Percentiles rank a stretch among this genome's conserved stretches.
These are phyloP conservation scores for Gallinago solitaria DNA, from an alignment of 2,797 vertebrate genomes.

Conservation along the genomic window DNA sequence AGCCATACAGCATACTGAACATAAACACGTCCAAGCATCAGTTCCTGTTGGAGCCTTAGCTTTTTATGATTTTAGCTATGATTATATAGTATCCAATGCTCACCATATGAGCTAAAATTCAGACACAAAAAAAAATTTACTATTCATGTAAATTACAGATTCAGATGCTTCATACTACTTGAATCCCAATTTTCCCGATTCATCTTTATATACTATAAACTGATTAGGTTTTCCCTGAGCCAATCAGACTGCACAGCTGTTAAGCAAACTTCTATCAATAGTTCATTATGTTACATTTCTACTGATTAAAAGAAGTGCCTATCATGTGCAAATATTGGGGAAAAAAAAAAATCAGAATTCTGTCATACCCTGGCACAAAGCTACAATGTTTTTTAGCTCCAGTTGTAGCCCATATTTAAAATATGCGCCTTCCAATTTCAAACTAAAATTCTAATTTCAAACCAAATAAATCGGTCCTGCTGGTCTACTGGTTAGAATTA, in stretches of 20 bases:
- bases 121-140: not conserved
- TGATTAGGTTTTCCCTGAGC: not conserved
- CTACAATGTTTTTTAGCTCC: not conserved
- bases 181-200: not conserved
- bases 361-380: not conserved
- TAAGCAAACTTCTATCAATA: constrained; percentile 2
- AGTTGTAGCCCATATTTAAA: not conserved
- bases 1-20: not conserved
- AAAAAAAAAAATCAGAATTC: not conserved
- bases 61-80: not conserved
- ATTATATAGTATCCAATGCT: not conserved
- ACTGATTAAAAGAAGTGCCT: not conserved
- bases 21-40: not conserved
- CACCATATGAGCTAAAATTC: not conserved
- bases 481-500: not conserved
- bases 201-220: not conserved
- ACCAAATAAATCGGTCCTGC: not conserved
- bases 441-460: not conserved
- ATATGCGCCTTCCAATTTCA: not conserved
- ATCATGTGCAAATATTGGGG: not conserved
- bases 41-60: not conserved
- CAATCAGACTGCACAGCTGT: not conserved
- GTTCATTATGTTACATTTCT: constrained; percentile 41
- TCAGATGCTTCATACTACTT: not conserved
- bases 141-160: not conserved